phyloP scores from a whole-genome alignment of 1,140 invertebrate genomes.

The Bombus superbus region DNA sequence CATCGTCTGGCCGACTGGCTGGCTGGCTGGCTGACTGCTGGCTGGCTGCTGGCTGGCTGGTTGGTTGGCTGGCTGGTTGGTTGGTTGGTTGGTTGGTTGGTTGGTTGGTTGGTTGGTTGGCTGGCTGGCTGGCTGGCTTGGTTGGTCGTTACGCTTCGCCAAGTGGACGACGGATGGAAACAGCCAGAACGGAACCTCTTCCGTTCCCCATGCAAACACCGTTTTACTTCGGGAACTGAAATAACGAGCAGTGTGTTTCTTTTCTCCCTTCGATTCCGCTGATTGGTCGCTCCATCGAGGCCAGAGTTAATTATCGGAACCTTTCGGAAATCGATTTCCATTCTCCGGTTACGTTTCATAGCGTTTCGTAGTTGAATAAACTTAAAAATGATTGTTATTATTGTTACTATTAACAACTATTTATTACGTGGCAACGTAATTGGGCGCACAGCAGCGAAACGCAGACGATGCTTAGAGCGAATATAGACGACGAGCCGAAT shows the following conservation, averaged over 20 bases:
- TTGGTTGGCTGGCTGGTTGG: slow-evolving; percentile 22
- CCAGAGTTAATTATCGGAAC: slow-evolving; percentile 20
- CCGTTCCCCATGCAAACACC: slow-evolving; percentile 57
- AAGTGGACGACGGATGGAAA: slow-evolving; percentile 61
- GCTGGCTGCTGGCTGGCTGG: slow-evolving; percentile 13
- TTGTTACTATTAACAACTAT: too few species aligned
- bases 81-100: neutral
- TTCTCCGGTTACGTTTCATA: too few species aligned
- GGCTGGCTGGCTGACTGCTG: slow-evolving; percentile 4
- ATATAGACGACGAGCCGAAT: too few species aligned
- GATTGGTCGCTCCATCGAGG: neutral
- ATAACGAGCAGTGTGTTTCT: slow-evolving; percentile 29
- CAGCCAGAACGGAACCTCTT: slow-evolving; percentile 60
- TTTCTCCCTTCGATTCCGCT: neutral
- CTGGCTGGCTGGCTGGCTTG: neutral
- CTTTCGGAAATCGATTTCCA: slow-evolving; percentile 22
- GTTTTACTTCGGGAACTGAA: slow-evolving; percentile 55
- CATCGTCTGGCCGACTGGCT: slow-evolving; percentile 50
- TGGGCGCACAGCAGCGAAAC: too few species aligned
- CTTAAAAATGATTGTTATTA: too few species aligned
- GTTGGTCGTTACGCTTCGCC: slow-evolving; percentile 58
- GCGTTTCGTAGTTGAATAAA: too few species aligned
- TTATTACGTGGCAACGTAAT: too few species aligned
- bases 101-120: neutral
- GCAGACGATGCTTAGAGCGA: too few species aligned